phyloP scores from a whole-genome alignment of 2,113 vertebrate species.

The Thinocorus orbignyianus region DNA sequence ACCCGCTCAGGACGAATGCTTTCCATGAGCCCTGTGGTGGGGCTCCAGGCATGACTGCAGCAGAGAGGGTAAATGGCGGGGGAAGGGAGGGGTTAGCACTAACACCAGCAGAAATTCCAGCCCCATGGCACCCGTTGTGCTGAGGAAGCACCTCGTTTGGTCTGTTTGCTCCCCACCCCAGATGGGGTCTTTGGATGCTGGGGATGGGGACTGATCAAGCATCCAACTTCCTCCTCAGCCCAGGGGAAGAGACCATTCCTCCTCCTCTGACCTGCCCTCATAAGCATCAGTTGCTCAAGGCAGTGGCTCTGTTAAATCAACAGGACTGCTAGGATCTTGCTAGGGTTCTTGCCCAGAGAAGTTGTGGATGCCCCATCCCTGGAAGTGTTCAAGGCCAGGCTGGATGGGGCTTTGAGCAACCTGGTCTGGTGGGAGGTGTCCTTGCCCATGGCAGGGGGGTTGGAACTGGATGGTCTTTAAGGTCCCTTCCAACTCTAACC shows the following conservation, averaged over 20 bases:
- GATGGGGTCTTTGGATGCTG: not conserved
- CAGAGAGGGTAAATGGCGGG: not conserved
- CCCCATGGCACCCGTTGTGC: fast-evolving
- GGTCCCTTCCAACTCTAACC: too few species aligned
- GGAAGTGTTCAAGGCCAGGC: too few species aligned
- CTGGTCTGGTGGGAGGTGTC: too few species aligned
- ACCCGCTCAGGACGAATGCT: not conserved
- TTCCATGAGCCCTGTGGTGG: fast-evolving
- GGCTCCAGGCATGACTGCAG: not conserved
- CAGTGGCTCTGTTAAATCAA: not conserved
- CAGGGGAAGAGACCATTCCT: not conserved
- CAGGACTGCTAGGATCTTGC: not conserved
- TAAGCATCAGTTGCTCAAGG: not conserved
- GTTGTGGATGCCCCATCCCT: too few species aligned
- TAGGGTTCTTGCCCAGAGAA: too few species aligned
- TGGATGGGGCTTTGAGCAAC: too few species aligned
- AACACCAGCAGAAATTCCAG: fast-evolving
- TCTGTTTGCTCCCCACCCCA: not conserved
- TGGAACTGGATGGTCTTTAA: too few species aligned
- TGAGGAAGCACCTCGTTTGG: not conserved
- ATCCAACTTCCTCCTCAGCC: not conserved
- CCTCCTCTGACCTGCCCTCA: not conserved
- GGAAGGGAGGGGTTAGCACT: too few species aligned
- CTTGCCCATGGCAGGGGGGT: too few species aligned
- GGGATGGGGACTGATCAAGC: not conserved